Evolutionary conservation across 2,888 invertebrate genomes (phyloP).

Genomic region (Dolichopus griseipennis): DNA sequence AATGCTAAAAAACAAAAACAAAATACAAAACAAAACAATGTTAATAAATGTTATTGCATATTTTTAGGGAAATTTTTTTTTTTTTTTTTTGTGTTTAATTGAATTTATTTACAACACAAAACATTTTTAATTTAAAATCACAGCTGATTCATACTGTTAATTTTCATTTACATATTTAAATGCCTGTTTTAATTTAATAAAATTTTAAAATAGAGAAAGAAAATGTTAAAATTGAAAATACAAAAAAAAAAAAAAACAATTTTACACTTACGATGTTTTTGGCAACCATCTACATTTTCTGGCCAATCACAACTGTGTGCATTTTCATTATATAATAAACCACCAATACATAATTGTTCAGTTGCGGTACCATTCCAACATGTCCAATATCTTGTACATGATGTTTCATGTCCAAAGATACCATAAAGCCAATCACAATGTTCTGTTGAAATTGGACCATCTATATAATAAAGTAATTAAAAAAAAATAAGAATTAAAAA

Average conservation of each 20-base stretch:
- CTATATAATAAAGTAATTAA: conserved; percentile 44
- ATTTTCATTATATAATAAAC: conserved; percentile 80
- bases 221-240: conserved; percentile 13
- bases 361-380: conserved; percentile 93
- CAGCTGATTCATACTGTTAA: no score
- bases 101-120: conserved; percentile 7
- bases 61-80: background rate
- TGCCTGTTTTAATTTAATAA: no score
- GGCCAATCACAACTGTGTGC: conserved; percentile 92
- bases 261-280: conserved; percentile 74
- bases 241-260: conserved; percentile 10
- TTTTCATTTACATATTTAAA: no score
- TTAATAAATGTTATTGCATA: background rate
- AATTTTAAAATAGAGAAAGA: conserved; percentile 9
- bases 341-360: conserved; percentile 85
- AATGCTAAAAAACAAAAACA: conserved; percentile 54
- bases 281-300: conserved; percentile 85
- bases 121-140: background rate
- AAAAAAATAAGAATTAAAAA: conserved; percentile 12
- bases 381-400: conserved; percentile 88
- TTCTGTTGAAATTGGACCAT: conserved; percentile 73
- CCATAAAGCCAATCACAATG: conserved; percentile 91
- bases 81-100: background rate
- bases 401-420: conserved; percentile 88
- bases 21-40: conserved; percentile 9